A percentile compares a stretch with the other conserved stretches of the same genome.
Conservation (phyloP, 2,888 invertebrate genomes). For the Tetragonisca angustula region DNA sequence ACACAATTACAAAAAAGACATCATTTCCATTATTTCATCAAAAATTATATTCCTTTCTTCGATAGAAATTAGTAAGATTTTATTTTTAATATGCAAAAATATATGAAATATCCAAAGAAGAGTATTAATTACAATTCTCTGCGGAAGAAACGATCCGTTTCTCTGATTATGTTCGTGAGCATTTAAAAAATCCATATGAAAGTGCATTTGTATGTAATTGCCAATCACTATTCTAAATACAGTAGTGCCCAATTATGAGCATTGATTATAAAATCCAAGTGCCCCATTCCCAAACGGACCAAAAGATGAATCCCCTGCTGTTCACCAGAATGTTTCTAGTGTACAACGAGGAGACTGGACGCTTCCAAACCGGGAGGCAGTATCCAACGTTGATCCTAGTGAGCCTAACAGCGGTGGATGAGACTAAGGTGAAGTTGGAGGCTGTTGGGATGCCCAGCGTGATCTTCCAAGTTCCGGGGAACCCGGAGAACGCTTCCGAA, state of each 20-base stretch:
- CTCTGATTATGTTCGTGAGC: too few species aligned
- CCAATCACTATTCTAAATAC: background rate
- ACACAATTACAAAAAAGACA: too few species aligned
- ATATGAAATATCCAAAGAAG: too few species aligned
- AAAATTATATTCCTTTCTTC: background rate
- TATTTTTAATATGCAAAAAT: too few species aligned
- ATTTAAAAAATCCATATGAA: too few species aligned
- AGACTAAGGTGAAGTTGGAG: conserved; percentile 82
- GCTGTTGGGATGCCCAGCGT: conserved; percentile 84
- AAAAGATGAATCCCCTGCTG: conserved; percentile 6
- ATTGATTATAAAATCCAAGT: background rate
- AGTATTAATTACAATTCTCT: too few species aligned
- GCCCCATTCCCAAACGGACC: background rate
- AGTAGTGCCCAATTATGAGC: background rate
- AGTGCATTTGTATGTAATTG: too few species aligned
- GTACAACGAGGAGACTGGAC: conserved; percentile 82
- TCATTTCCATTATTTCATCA: too few species aligned
- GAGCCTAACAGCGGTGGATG: conserved; percentile 82
- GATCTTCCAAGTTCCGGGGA: conserved; percentile 82
- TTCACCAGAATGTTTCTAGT: conserved; percentile 82
- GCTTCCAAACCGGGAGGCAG: conserved; percentile 83
- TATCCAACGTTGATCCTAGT: conserved; percentile 84
- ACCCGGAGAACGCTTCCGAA: conserved; percentile 41
- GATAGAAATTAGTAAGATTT: background rate
- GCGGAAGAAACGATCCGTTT: too few species aligned